Evolutionary conservation across 2,797 vertebrate species (phyloP), one percentile per base, ranked within the genome.

Genomic region (Artibeus jamaicensis): DNA sequence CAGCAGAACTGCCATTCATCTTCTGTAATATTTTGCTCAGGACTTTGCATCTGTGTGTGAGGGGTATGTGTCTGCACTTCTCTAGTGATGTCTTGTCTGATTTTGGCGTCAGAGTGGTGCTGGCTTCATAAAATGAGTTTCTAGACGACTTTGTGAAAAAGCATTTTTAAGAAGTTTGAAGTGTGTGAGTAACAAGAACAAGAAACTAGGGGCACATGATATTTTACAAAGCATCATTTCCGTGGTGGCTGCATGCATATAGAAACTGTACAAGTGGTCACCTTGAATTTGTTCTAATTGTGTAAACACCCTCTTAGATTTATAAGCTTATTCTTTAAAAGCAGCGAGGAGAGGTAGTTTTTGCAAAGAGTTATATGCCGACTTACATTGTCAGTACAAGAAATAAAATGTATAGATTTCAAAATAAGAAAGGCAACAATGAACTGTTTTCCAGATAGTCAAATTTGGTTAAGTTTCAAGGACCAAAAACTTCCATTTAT

Each of bases 71-170:
- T 68, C 67, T 89, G 9, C 86, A 71, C 65, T 48, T 79, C 91
- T 57, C 53, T 71, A 79, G 57, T 42, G n/a, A 34, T 48, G 3
- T 46, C 53, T 79, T n/a, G 0, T 71, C 65, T 94, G 32, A 22
- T 81, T 86, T 71, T 57, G 37, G 44, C 76, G 21, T 89, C 37
- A 10, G 65, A 83, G 16, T 74, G 59, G 37, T 76, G 10, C 26
- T 55, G 53, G 12, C 84, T 70, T 96, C 32, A 16, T 93, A 59
- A 94, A 70, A 53, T 87, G n/a, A 86, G 34, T 37, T 96, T 92
- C 71, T 78, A 7, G 67, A 91, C 91, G 57, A 71, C 32, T 67
- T 55, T 48, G 22, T 83, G 44, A n/a, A 81, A 79, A 87, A 78
- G 57, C 21, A 39, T 34, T 74, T 85, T 92, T 39, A 48, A 1